Conservation (phyloP, 2,797 vertebrate genomes). For the Artibeus lituratus region DNA sequence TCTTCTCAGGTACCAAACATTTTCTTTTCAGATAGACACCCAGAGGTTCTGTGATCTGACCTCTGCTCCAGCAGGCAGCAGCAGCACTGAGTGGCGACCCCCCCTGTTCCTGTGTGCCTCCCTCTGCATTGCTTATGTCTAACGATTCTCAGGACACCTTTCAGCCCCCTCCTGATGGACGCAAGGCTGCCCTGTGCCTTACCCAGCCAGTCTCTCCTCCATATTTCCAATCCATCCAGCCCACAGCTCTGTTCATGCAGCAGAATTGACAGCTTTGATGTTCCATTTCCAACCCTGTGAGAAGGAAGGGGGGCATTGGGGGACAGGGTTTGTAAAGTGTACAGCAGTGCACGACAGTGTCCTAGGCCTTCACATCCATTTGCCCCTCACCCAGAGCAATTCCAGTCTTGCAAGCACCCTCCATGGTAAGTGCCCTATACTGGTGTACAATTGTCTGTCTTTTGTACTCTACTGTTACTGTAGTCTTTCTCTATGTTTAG, state of each 20-base stretch:
- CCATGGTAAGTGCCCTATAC: background rate
- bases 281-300: background rate
- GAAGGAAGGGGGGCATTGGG: background rate
- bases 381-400: background rate
- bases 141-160: background rate
- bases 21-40: background rate
- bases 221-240: background rate
- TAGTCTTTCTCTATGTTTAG: background rate
- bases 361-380: background rate
- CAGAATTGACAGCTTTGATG: background rate
- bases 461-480: background rate
- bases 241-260: background rate
- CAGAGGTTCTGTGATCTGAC: background rate
- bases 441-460: background rate
- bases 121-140: background rate
- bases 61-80: no score
- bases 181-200: background rate
- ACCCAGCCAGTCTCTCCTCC: background rate
- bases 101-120: no score
- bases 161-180: no score
- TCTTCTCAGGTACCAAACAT: background rate
- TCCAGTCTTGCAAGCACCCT: background rate
- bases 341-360: background rate
- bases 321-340: background rate
- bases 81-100: background rate